Percentiles rank a stretch among this genome's conserved stretches.
Conservation (phyloP, 2,113 vertebrate genomes). For the Sorex fumeus region DNA sequence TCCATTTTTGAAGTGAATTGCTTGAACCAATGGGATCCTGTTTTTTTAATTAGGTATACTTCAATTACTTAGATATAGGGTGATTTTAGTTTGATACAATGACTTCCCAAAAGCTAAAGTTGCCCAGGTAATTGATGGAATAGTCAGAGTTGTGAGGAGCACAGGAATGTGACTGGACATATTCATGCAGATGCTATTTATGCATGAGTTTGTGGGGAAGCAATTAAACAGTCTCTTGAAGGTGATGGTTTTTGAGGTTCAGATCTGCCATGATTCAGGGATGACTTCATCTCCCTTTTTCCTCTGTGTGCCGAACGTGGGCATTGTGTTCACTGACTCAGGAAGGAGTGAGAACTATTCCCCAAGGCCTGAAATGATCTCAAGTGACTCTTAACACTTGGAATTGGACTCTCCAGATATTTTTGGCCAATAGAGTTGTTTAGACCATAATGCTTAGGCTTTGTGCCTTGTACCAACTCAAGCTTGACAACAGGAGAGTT, state of each 20-base stretch:
- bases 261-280: neutral
- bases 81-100: too few relatives aligned
- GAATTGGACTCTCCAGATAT: neutral
- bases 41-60: too few relatives aligned
- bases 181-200: too few relatives aligned
- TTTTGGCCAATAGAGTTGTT: neutral
- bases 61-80: too few relatives aligned
- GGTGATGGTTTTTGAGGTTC: neutral
- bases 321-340: neutral
- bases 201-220: too few relatives aligned
- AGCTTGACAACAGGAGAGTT: neutral
- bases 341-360: neutral
- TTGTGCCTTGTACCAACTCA: neutral
- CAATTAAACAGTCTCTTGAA: neutral
- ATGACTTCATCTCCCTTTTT: neutral
- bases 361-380: neutral
- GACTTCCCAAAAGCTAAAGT: too few relatives aligned
- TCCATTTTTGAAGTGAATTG: too few relatives aligned
- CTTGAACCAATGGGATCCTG: too few relatives aligned
- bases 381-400: neutral
- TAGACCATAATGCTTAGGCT: fast-evolving
- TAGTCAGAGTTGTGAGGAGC: too few relatives aligned
- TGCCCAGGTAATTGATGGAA: too few relatives aligned
- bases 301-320: fast-evolving
- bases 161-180: too few relatives aligned